These are phyloP conservation scores for Zelostemma sp. DNA, from an alignment of 1,140 invertebrate genomes.

Conservation along the genomic window DNA sequence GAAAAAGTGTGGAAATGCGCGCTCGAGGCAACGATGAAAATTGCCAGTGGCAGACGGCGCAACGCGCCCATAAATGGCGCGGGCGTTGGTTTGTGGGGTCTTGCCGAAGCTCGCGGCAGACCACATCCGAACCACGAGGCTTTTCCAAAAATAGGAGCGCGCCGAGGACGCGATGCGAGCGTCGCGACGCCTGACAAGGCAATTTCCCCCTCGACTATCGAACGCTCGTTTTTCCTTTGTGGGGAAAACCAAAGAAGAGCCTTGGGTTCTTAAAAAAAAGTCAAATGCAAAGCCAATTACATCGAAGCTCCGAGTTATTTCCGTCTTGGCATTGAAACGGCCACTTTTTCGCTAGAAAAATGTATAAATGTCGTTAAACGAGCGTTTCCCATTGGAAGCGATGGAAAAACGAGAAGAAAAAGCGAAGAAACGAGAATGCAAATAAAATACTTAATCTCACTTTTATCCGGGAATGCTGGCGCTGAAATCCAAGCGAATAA, in stretches of 20 bases:
- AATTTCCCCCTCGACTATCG: constrained; percentile 20
- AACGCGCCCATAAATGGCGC: constrained; percentile 69
- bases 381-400: neutral
- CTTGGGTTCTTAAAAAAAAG: too few species aligned
- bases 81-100: constrained; percentile 62
- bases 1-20: constrained; percentile 28
- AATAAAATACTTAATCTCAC: neutral
- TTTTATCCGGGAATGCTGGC: neutral
- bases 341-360: neutral
- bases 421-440: too few species aligned
- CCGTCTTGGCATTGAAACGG: neutral
- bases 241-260: too few species aligned
- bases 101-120: constrained; percentile 50
- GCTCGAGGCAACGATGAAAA: constrained; percentile 14
- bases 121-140: constrained; percentile 55
- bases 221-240: neutral
- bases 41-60: constrained; percentile 48
- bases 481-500: neutral
- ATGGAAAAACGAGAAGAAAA: too few species aligned
- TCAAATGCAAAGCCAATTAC: too few species aligned
- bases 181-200: constrained; percentile 44
- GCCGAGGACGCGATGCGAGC: constrained; percentile 42
- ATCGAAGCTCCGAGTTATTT: neutral
- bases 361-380: neutral
- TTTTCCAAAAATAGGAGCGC: constrained; percentile 66